Percentiles rank a stretch among this genome's conserved stretches.
phyloP scores from a whole-genome alignment of 2,888 invertebrate species.

The Drosophila longiperda region DNA sequence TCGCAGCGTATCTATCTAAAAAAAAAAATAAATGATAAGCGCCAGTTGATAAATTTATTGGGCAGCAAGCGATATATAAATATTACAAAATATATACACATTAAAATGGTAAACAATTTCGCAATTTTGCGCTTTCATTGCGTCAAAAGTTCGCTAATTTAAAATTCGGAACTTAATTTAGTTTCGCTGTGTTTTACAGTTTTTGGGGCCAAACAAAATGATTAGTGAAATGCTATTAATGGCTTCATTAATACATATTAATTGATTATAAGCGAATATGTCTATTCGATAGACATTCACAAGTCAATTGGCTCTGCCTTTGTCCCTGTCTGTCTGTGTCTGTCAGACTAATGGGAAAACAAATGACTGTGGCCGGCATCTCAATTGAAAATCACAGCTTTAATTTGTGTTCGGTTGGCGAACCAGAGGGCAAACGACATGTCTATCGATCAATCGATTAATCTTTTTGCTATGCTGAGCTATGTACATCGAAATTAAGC shows the following conservation, averaged over 20 bases:
- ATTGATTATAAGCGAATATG: constrained; percentile 54
- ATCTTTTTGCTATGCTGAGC: not conserved
- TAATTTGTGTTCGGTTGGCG: constrained; percentile 13
- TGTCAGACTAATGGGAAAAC: not conserved
- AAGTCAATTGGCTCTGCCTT: constrained; percentile 13
- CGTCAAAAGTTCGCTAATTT: constrained; percentile 52
- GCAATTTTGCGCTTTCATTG: constrained; percentile 45
- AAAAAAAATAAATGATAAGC: constrained; percentile 15
- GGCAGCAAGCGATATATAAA: not conserved
- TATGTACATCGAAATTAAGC: not conserved
- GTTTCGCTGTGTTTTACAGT: constrained; percentile 19
- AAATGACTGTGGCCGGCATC: constrained; percentile 3
- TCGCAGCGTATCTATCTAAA: constrained; percentile 32
- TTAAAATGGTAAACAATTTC: constrained; percentile 10
- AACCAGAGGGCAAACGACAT: constrained; percentile 10
- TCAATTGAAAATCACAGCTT: constrained; percentile 11
- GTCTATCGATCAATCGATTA: constrained; percentile 31
- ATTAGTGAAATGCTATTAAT: constrained; percentile 78
- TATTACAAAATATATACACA: constrained; percentile 2
- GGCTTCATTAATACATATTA: constrained; percentile 68
- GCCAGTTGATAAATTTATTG: constrained; percentile 16
- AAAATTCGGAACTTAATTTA: constrained; percentile 23
- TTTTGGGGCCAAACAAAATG: constrained; percentile 73
- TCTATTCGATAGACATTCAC: constrained; percentile 5
- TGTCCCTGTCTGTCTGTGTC: not conserved